Evolutionary conservation across 64 coral and sea anemone genomes (phyloP), one percentile per base, ranked within the genome.

Genomic region (Montipora sp.): DNA sequence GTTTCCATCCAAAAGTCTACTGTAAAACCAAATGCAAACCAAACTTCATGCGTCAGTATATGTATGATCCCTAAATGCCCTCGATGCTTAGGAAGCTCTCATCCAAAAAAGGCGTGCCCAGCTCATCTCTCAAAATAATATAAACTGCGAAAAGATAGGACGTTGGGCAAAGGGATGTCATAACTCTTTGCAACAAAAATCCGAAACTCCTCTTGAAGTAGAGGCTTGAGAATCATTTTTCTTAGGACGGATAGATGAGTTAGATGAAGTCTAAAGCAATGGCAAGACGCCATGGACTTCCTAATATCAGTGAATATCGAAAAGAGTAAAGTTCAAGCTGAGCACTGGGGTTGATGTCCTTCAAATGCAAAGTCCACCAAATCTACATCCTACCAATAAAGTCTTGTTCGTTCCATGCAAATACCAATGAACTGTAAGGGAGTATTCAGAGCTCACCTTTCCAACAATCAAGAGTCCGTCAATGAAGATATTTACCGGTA

Each of bases 101-200:
- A 84, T 45, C 58, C 81, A 5, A 84, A 84, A 27, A 67, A 60
- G 16, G 44, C 21, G 16, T 84, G 81, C 36, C 81, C 81, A 68
- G 81, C 81, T 8, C 58, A 14, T 5, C 1, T 10, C 7, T 65
- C 58, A 3, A 69, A 5, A 36, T 43, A 22, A 4, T 27, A 65
- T 59, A 65, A 79, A 21, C 36, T 73, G 70, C 21, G 0, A 3
- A 18, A 73, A 73, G 7, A 73, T 73, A 20, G 70, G 70, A 23
- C 70, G 3, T 21, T 73, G 70, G 70, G 19, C 16, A 21, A 19
- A 73, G 6, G 10, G 5, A 5, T 5, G 19, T 7, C 70, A 36
- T 36, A 36, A 36, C 36, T 36, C 36, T 0, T 73, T 73, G 70
- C 21, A 73, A 8, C 51, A 5, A 55, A 55, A 55, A 55, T 10